Percentiles rank a stretch among this genome's conserved stretches.
These are phyloP conservation scores for Drosophila ogumai DNA, from an alignment of 1,140 invertebrate species.

Conservation along the genomic window DNA sequence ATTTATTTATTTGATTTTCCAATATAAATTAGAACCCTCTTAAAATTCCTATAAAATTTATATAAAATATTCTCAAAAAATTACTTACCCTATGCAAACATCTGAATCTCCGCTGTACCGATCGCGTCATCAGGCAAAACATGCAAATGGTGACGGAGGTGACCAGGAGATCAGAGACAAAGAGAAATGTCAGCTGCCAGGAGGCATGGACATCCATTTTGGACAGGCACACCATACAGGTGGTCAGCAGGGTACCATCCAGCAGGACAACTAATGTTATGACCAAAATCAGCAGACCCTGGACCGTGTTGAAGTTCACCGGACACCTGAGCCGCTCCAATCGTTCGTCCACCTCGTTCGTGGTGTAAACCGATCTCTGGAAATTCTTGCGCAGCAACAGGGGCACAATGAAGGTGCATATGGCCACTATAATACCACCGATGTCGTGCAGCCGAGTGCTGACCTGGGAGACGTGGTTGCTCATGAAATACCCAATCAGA, in stretches of 20 bases:
- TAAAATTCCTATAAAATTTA: no score
- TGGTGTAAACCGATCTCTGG: conserved; percentile 12
- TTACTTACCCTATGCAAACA: conserved; percentile 50
- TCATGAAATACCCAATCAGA: conserved; percentile 67
- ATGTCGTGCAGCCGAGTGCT: conserved; percentile 51
- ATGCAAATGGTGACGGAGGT: conserved; percentile 52
- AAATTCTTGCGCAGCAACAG: conserved; percentile 46
- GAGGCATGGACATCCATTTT: conserved; percentile 47
- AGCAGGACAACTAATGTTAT: not conserved
- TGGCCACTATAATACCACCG: conserved; percentile 37
- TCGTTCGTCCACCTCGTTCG: conserved; percentile 32
- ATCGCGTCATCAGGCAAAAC: conserved; percentile 52
- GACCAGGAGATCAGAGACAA: conserved; percentile 51
- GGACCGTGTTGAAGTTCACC: conserved; percentile 27
- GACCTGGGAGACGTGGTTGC: conserved; percentile 54
- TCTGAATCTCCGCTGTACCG: conserved; percentile 35
- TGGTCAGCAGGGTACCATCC: conserved; percentile 25
- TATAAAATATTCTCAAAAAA: not conserved
- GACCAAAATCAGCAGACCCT: conserved; percentile 9
- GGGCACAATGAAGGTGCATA: conserved; percentile 55
- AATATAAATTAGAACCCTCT: no score
- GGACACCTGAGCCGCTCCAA: conserved; percentile 11
- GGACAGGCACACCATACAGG: conserved; percentile 47
- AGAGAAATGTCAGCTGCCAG: conserved; percentile 49
- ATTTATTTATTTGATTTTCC: no score